Conservation (phyloP, 1,140 invertebrate species). For the Marisa cornuarietis region DNA sequence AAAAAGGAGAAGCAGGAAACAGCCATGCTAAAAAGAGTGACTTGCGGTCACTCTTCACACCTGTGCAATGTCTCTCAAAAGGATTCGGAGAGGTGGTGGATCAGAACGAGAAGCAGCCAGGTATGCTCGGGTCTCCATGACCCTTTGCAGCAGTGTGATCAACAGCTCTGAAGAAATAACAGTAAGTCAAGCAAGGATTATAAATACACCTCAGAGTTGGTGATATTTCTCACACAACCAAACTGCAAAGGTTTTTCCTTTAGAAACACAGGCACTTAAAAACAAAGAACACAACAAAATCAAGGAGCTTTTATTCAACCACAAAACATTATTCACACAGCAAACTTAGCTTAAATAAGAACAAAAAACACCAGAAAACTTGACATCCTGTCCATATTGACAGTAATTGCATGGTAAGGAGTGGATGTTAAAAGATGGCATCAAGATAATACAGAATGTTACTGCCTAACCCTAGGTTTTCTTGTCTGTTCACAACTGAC, state of each 20-base stretch:
- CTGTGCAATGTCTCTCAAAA: constrained; percentile 13
- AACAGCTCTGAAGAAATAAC: constrained; percentile 22
- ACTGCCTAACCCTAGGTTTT: neutral
- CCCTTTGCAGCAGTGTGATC: constrained; percentile 21
- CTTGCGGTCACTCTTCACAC: constrained; percentile 1
- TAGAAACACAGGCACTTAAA: too few relatives aligned
- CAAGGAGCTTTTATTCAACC: too few relatives aligned
- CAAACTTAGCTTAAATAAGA: too few relatives aligned
- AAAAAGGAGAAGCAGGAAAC: neutral
- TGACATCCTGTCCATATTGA: too few relatives aligned
- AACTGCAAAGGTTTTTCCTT: too few relatives aligned
- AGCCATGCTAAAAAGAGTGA: constrained; percentile 24
- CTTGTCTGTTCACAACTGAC: constrained; percentile 32
- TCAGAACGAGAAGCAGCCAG: neutral
- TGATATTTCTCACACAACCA: too few relatives aligned
- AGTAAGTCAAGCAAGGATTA: neutral
- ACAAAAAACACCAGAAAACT: too few relatives aligned
- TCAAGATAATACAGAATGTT: neutral
- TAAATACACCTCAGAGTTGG: too few relatives aligned
- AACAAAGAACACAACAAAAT: too few relatives aligned
- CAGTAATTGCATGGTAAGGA: too few relatives aligned
- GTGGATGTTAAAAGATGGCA: neutral
- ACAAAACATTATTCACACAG: too few relatives aligned
- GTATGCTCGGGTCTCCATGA: constrained; percentile 17
- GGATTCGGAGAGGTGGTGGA: neutral